phyloP scores from a whole-genome alignment of 2,888 invertebrate species.

The Imbricaverruca yamaguchii region DNA sequence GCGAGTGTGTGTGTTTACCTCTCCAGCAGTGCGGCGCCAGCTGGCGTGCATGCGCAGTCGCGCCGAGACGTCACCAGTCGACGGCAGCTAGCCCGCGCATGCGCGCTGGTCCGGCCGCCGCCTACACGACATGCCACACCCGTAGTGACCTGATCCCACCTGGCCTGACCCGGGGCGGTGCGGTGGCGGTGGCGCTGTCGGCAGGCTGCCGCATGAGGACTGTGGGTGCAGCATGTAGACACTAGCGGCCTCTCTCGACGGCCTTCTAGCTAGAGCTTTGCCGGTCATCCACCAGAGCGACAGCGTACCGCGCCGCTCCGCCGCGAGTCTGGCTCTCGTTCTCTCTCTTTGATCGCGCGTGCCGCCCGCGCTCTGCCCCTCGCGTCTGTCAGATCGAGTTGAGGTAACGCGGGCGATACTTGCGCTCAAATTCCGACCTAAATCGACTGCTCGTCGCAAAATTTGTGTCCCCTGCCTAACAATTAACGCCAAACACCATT shows the following conservation, averaged over 20 bases:
- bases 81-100: background rate
- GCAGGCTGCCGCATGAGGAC: slow-evolving; percentile 1
- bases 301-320: background rate
- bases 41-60: background rate
- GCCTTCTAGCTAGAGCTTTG: slow-evolving; percentile 14
- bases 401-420: no score
- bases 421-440: no score
- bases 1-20: background rate
- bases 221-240: slow-evolving; percentile 21
- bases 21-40: background rate
- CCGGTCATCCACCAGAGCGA: background rate
- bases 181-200: slow-evolving; percentile 10
- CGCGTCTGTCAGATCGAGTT: no score
- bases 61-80: background rate
- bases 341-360: no score
- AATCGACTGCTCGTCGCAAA: no score
- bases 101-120: background rate
- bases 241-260: slow-evolving; percentile 14
- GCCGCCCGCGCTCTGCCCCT: no score
- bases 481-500: no score
- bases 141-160: background rate
- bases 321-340: background rate
- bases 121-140: background rate
- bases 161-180: background rate
- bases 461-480: no score